phyloP scores from a whole-genome alignment of 2,797 vertebrate genomes.

The Lerista edwardsae region DNA sequence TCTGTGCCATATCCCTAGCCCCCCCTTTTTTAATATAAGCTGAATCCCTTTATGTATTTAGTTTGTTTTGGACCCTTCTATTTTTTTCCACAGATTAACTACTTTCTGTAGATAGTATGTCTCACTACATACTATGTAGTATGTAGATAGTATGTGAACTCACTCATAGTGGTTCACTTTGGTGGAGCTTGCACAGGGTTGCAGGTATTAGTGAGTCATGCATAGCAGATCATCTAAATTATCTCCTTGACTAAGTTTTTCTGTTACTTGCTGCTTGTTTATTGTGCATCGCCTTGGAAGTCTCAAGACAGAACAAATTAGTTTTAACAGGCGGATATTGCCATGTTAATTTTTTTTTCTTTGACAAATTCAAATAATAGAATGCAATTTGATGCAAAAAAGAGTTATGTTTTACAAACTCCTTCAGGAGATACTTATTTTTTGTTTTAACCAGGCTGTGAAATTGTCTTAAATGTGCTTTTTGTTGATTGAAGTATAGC shows the following conservation, averaged over 20 bases:
- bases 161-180: not conserved
- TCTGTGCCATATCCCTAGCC: too few species aligned
- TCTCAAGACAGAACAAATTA: accelerated
- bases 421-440: not conserved
- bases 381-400: accelerated
- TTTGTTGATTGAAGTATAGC: not conserved
- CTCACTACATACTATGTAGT: too few species aligned
- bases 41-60: not conserved
- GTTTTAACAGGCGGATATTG: accelerated
- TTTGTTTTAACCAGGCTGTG: not conserved
- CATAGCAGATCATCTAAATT: not conserved
- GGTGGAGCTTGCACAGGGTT: not conserved
- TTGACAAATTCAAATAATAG: not conserved
- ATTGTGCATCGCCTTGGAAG: not conserved
- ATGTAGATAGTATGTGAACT: too few species aligned
- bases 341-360: conserved; percentile 37
- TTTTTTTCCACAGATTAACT: too few species aligned
- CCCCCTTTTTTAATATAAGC: not conserved
- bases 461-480: not conserved
- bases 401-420: not conserved
- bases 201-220: not conserved
- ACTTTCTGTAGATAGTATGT: not conserved
- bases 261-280: accelerated
- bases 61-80: not conserved
- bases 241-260: not conserved